A percentile compares a stretch with the other conserved stretches of the same genome.
phyloP scores from a whole-genome alignment of 2,113 vertebrate species.

The Lagopus muta region DNA sequence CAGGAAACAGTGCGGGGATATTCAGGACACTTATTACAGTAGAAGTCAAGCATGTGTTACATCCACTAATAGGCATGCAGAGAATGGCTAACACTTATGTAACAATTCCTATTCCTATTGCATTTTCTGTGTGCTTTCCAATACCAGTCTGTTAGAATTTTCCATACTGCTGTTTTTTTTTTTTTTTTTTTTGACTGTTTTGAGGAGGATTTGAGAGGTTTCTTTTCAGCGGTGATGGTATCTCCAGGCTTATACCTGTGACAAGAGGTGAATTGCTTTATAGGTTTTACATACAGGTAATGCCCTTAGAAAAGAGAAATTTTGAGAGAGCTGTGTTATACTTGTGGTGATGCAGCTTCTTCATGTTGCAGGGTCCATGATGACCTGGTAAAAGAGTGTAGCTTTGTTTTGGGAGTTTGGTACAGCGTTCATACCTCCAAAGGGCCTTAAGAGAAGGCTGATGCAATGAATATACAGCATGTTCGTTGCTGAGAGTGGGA shows the following conservation, averaged over 20 bases:
- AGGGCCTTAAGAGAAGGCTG: background rate
- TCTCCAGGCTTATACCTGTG: background rate
- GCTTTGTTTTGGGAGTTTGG: background rate
- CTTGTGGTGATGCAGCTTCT: background rate
- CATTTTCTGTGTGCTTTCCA: background rate
- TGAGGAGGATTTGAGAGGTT: background rate
- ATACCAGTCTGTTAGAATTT: background rate
- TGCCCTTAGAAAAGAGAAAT: background rate
- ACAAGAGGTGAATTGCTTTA: background rate
- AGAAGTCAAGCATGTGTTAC: background rate
- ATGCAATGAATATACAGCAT: fast-evolving
- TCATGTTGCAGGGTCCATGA: background rate
- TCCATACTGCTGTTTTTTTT: background rate
- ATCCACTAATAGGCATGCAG: background rate
- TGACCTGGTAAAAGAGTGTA: background rate
- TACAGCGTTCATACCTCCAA: background rate
- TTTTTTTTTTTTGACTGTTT: background rate
- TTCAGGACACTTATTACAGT: background rate
- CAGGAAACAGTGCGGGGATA: background rate
- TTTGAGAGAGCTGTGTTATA: background rate
- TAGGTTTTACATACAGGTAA: background rate
- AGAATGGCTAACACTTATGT: background rate
- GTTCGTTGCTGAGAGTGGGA: background rate
- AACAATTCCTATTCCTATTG: background rate
- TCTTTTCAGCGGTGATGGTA: background rate